phyloP scores from a whole-genome alignment of 1,140 invertebrate genomes.

The Augochlora pura region DNA sequence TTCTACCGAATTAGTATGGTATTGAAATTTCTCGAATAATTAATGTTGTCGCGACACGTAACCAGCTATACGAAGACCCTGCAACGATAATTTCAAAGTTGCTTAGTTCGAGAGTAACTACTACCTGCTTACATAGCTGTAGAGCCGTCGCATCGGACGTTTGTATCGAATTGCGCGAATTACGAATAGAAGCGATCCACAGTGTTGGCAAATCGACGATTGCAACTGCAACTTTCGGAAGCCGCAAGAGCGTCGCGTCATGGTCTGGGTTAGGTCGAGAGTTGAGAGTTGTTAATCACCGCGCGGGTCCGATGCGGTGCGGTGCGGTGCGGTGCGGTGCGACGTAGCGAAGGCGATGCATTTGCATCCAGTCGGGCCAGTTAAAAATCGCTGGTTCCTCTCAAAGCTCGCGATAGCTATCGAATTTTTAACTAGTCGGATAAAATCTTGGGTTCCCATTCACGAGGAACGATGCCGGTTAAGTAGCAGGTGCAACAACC shows the following conservation, averaged over 20 bases:
- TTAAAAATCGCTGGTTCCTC: background rate
- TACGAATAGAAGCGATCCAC: background rate
- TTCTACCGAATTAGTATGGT: too few relatives aligned
- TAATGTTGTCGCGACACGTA: too few relatives aligned
- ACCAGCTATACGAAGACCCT: too few relatives aligned
- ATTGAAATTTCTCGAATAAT: too few relatives aligned
- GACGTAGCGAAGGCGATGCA: background rate
- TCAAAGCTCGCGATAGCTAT: background rate
- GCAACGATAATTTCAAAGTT: too few relatives aligned
- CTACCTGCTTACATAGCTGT: too few relatives aligned
- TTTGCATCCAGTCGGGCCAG: slow-evolving; percentile 2
- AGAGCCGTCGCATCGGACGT: too few relatives aligned
- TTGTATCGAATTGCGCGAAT: background rate
- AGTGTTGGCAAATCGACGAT: background rate
- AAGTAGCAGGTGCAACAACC: slow-evolving; percentile 42
- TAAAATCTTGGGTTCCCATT: slow-evolving; percentile 26
- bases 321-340: too few relatives aligned
- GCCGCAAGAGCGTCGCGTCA: background rate
- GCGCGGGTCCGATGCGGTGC: background rate
- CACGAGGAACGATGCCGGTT: slow-evolving; percentile 33
- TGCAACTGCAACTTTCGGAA: slow-evolving; percentile 1
- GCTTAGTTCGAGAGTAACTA: too few relatives aligned
- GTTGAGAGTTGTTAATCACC: background rate
- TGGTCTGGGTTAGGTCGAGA: background rate
- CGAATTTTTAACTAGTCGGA: slow-evolving; percentile 20